Evolutionary conservation across 2,888 invertebrate species (phyloP).

Genomic region (Phyto melanocephala): DNA sequence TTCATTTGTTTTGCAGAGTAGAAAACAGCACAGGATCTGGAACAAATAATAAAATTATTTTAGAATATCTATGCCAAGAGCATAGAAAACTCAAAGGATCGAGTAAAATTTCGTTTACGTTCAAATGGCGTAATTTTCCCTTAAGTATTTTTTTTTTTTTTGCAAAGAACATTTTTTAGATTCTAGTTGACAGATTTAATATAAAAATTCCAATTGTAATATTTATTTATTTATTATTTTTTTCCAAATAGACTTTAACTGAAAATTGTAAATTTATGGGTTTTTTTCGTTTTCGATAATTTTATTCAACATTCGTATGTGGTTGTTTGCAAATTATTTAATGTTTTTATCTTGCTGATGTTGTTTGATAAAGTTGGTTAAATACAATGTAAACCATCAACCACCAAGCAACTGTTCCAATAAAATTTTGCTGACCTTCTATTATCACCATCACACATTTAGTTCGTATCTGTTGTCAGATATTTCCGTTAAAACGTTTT

Average conservation of each 20-base stretch:
- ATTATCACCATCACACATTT: background rate
- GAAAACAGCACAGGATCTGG: no score
- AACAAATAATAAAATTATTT: no score
- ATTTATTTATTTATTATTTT: background rate
- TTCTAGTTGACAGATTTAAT: no score
- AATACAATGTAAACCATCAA: background rate
- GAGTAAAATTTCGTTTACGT: no score
- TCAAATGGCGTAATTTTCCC: no score
- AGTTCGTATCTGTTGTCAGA: background rate
- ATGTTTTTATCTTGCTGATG: background rate
- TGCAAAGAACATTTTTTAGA: no score
- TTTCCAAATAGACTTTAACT: conserved; percentile 18
- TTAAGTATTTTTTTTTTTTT: no score
- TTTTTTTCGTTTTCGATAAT: conserved; percentile 4
- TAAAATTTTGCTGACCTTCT: conserved; percentile 31
- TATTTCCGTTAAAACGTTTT: conserved; percentile 45
- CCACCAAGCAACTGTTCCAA: background rate
- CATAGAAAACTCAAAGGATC: no score
- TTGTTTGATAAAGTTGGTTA: background rate
- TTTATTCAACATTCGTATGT: background rate
- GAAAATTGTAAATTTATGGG: conserved; percentile 20
- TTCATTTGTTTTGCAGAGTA: no score
- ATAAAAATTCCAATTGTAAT: no score
- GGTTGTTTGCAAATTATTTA: background rate
- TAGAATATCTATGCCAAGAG: no score